Conservation (phyloP, 2,888 invertebrate species). For the Cepaea hortensis region DNA sequence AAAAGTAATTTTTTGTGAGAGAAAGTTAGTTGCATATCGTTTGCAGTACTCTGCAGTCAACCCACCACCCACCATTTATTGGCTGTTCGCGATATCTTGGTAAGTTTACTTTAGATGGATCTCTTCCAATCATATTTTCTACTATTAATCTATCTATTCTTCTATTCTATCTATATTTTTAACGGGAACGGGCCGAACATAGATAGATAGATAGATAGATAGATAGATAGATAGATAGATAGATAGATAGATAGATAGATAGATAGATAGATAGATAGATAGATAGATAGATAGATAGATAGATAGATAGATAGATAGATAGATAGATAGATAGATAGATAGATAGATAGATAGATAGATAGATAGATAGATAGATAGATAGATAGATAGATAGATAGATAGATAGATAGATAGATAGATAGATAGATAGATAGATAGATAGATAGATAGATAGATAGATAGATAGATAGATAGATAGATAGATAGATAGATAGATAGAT, state of each 20-base stretch:
- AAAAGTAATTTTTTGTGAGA: too few relatives aligned
- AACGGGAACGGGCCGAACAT: too few relatives aligned
- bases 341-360: slow-evolving; percentile 23
- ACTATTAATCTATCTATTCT: too few relatives aligned
- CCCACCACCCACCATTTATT: too few relatives aligned
- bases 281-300: slow-evolving; percentile 19
- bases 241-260: slow-evolving; percentile 19
- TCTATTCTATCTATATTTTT: too few relatives aligned
- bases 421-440: slow-evolving; percentile 7
- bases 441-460: slow-evolving; percentile 7
- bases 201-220: slow-evolving; percentile 4
- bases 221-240: slow-evolving; percentile 19
- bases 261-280: slow-evolving; percentile 19
- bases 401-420: not conserved
- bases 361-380: slow-evolving; percentile 15
- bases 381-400: slow-evolving; percentile 3
- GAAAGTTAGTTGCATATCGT: too few relatives aligned
- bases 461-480: slow-evolving; percentile 20
- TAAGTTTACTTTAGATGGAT: too few relatives aligned
- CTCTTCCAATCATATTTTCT: too few relatives aligned
- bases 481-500: slow-evolving; percentile 23
- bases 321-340: slow-evolving; percentile 20
- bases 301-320: slow-evolving; percentile 18
- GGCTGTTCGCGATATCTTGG: too few relatives aligned
- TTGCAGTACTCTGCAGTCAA: too few relatives aligned